Conservation (phyloP, 1,140 invertebrate genomes). For the Prorops nasuta region DNA sequence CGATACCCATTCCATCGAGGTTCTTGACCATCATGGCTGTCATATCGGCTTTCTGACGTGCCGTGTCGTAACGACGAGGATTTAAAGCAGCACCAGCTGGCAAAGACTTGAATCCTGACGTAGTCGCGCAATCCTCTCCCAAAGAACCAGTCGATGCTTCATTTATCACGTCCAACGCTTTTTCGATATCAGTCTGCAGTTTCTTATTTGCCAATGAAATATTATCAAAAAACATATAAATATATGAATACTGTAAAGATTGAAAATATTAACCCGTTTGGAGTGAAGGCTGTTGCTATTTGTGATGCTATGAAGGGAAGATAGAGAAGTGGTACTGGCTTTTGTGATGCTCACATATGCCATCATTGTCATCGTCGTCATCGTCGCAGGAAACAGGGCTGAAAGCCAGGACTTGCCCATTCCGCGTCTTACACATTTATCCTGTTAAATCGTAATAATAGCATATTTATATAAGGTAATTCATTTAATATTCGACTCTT, state of each 20-base stretch:
- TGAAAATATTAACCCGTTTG: too few species aligned
- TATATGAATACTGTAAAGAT: not conserved
- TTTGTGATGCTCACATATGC: slow-evolving; percentile 21
- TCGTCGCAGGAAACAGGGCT: slow-evolving; percentile 28
- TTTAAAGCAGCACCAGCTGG: slow-evolving; percentile 61
- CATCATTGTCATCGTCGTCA: slow-evolving; percentile 29
- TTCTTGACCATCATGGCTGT: slow-evolving; percentile 70
- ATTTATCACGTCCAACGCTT: slow-evolving; percentile 68
- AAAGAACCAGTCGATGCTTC: slow-evolving; percentile 69
- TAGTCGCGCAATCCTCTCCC: slow-evolving; percentile 70
- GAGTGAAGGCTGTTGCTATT: too few species aligned
- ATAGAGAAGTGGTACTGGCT: slow-evolving; percentile 19
- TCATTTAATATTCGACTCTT: too few species aligned
- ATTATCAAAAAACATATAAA: not conserved
- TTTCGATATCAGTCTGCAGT: slow-evolving; percentile 58
- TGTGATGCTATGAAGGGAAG: slow-evolving; percentile 2
- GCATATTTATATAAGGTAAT: too few species aligned
- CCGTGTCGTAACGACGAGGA: slow-evolving; percentile 65
- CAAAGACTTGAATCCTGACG: slow-evolving; percentile 64
- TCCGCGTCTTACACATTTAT: slow-evolving; percentile 37
- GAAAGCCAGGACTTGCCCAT: slow-evolving; percentile 38
- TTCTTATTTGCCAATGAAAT: not conserved
- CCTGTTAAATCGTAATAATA: slow-evolving; percentile 12
- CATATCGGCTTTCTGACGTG: slow-evolving; percentile 71
- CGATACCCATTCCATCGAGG: slow-evolving; percentile 60